Conservation (phyloP, 2,797 vertebrate genomes). For the Cheracebus regulus region DNA sequence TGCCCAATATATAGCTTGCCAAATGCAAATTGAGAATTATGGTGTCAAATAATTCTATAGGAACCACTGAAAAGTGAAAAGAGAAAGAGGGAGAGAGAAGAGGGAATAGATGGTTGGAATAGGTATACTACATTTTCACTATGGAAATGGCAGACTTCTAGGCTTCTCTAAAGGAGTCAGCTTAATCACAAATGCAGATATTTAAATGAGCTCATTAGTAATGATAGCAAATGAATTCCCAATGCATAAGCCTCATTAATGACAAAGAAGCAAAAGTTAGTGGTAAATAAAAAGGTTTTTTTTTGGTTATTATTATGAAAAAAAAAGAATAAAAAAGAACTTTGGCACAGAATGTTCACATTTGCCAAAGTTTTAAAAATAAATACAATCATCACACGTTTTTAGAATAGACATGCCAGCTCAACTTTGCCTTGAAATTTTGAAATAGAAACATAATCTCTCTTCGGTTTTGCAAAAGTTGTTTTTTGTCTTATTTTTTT, state of each 20-base stretch:
- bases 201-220: constrained; percentile 48
- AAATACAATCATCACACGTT: neutral
- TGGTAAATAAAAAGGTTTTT: neutral
- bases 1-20: neutral
- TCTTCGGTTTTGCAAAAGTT: neutral
- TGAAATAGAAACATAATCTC: neutral
- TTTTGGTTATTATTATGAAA: neutral
- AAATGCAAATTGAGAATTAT: neutral
- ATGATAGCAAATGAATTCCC: constrained; percentile 22
- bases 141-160: neutral
- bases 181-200: constrained; percentile 34
- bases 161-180: constrained; percentile 5
- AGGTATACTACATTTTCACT: neutral
- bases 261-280: neutral
- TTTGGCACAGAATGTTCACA: neutral
- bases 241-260: constrained; percentile 40
- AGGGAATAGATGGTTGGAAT: neutral
- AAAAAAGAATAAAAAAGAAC: neutral
- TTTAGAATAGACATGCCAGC: neutral
- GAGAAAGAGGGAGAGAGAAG: neutral
- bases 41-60: neutral
- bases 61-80: neutral
- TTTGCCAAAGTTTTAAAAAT: constrained; percentile 14
- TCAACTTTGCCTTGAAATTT: neutral
- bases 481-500: neutral